Percentiles rank a stretch among this genome's conserved stretches.
Evolutionary conservation across 2,888 invertebrate genomes (phyloP).

Genomic region (Acanthosoma haemorrhoidale): DNA sequence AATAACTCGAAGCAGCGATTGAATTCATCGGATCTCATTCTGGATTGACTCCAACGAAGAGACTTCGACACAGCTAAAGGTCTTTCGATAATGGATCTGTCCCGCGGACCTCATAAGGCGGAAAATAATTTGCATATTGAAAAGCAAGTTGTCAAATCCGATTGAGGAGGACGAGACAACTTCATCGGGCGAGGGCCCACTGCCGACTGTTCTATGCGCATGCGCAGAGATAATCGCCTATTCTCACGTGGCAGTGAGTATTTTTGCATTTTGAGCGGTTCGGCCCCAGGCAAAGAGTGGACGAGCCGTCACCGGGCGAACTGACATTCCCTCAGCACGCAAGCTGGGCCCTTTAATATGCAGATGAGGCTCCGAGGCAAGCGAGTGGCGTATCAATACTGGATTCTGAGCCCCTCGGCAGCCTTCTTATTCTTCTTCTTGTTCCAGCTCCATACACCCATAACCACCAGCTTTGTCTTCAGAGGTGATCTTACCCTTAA

Average conservation of each 20-base stretch:
- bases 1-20: not conserved
- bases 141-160: not conserved
- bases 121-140: too few relatives aligned
- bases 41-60: too few relatives aligned
- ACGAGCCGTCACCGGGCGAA: not conserved
- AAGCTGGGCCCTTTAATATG: not conserved
- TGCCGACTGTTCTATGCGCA: not conserved
- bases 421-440: not conserved
- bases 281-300: not conserved
- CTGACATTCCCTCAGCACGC: not conserved
- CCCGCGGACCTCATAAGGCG: too few relatives aligned
- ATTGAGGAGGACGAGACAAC: too few relatives aligned
- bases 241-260: not conserved
- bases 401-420: not conserved
- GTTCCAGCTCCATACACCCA: too few relatives aligned
- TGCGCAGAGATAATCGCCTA: not conserved
- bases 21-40: too few relatives aligned
- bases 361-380: not conserved
- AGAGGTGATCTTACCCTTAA: not conserved
- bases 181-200: not conserved
- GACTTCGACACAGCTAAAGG: too few relatives aligned
- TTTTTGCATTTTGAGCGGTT: not conserved
- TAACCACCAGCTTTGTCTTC: not conserved
- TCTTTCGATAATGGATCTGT: too few relatives aligned
- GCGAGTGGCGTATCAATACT: slow-evolving; percentile 7